phyloP scores from a whole-genome alignment of 1,140 invertebrate species.

The Sarcophaga peregrina region DNA sequence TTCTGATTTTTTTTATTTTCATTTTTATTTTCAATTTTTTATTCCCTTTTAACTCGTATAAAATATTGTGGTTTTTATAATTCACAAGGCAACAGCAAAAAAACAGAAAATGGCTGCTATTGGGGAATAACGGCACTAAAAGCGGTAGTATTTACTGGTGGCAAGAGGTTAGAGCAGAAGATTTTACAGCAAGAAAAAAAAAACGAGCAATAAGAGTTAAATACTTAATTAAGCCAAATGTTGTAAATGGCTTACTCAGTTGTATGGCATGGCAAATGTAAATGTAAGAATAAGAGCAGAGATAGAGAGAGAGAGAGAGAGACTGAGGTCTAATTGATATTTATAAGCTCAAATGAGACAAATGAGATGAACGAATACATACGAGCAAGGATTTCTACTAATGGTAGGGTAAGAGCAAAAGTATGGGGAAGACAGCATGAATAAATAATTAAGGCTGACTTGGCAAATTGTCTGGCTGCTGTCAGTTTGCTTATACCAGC shows the following conservation, averaged over 20 bases:
- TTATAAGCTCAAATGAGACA: background rate
- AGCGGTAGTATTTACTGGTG: background rate
- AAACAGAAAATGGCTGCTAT: too few relatives aligned
- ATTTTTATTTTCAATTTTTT: background rate
- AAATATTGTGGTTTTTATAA: background rate
- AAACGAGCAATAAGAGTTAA: slow-evolving; percentile 22
- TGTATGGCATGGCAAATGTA: background rate
- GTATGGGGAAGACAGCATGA: too few relatives aligned
- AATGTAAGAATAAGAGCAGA: too few relatives aligned
- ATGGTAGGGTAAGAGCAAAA: too few relatives aligned
- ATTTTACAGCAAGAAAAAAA: too few relatives aligned
- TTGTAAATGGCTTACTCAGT: background rate
- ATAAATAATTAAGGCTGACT: background rate
- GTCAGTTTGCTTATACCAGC: too few relatives aligned
- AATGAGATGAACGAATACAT: too few relatives aligned
- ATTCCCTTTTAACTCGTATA: too few relatives aligned
- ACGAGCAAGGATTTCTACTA: too few relatives aligned
- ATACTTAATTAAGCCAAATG: slow-evolving; percentile 17
- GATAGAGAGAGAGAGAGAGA: too few relatives aligned
- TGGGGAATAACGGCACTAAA: too few relatives aligned
- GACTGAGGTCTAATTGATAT: slow-evolving; percentile 6
- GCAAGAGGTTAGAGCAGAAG: background rate
- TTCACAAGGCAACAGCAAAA: background rate
- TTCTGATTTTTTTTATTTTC: background rate
- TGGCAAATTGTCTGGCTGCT: background rate